A percentile compares a stretch with the other conserved stretches of the same genome.
phyloP scores from a whole-genome alignment of 2,797 vertebrate genomes.

The Choloepus didactylus region DNA sequence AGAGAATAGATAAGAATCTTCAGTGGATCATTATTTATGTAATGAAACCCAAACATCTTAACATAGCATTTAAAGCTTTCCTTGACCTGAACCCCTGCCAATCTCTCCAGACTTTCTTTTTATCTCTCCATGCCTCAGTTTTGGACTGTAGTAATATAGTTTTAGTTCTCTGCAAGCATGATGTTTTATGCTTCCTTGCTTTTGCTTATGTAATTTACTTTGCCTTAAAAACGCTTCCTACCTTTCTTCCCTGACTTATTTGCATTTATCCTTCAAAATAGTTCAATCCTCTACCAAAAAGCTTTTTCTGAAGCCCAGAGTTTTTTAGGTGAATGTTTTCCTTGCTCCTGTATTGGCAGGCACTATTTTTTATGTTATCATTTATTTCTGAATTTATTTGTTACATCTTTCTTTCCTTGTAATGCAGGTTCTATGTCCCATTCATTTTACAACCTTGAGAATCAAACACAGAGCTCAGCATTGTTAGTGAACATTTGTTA shows the following conservation, averaged over 20 bases:
- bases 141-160: neutral
- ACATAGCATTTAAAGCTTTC: constrained; percentile 12
- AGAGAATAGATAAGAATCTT: neutral
- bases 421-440: neutral
- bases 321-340: neutral
- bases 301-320: neutral
- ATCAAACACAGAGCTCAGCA: neutral
- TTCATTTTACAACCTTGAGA: neutral
- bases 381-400: neutral
- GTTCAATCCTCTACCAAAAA: neutral
- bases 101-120: neutral
- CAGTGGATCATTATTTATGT: neutral
- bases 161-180: neutral
- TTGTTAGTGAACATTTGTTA: neutral
- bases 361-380: neutral
- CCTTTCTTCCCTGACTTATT: neutral
- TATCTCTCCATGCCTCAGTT: neutral
- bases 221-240: neutral
- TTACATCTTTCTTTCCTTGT: neutral
- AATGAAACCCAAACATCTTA: neutral
- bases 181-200: neutral
- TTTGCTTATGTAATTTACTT: neutral
- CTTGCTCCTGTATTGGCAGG: neutral
- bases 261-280: constrained; percentile 18
- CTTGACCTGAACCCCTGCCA: neutral